phyloP scores from a whole-genome alignment of 64 coral and sea anemone genomes.

The Pocillopora verrucosa region DNA sequence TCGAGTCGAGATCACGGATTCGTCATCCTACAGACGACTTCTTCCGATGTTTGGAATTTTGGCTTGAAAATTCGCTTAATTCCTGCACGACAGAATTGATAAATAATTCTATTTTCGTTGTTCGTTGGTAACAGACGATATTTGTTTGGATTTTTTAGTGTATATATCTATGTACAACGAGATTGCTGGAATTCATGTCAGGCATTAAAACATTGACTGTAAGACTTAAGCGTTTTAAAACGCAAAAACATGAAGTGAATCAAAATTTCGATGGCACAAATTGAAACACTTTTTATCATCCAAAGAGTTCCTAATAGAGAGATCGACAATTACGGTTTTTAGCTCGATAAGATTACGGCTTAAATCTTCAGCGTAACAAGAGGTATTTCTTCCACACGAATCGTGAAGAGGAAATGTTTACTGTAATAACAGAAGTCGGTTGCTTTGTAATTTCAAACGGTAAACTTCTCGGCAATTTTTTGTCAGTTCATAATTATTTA shows the following conservation, averaged over 20 bases:
- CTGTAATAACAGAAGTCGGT: too few relatives aligned
- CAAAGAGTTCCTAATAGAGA: not conserved
- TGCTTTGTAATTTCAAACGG: too few relatives aligned
- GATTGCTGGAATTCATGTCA: not conserved
- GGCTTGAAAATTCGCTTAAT: not conserved
- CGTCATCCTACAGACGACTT: not conserved
- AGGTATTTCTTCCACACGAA: not conserved
- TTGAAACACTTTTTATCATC: conserved; percentile 36
- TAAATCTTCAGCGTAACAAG: not conserved
- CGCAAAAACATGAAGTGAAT: not conserved
- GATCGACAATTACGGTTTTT: conserved; percentile 17
- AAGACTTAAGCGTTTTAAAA: not conserved
- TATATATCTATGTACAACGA: conserved; percentile 19
- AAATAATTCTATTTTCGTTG: too few relatives aligned
- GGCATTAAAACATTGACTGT: not conserved
- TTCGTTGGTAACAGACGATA: not conserved
- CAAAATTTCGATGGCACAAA: conserved; percentile 14
- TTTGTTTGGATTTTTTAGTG: not conserved
- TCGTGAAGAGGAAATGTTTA: not conserved
- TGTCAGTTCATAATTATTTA: not conserved
- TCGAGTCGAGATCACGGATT: not conserved
- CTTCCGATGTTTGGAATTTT: not conserved
- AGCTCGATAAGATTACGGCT: not conserved
- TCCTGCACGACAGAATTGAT: not conserved
- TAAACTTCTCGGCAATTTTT: too few relatives aligned